A percentile compares a stretch with the other conserved stretches of the same genome.
Conservation (phyloP, 2,888 invertebrate genomes). For the Drosophila ustulata region DNA sequence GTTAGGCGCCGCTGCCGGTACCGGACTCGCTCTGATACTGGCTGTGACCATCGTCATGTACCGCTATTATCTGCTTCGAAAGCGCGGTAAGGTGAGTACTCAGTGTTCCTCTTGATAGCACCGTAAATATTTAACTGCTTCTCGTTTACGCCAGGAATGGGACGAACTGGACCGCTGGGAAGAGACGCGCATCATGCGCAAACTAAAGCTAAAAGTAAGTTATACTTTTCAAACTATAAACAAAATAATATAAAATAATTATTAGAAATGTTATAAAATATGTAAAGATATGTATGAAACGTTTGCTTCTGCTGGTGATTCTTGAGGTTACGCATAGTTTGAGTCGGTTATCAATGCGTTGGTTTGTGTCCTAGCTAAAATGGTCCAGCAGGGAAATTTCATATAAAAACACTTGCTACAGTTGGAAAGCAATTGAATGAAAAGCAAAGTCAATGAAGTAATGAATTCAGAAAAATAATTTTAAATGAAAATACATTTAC, state of each 20-base stretch:
- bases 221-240: not conserved
- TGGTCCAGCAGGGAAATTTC: slow-evolving; percentile 1
- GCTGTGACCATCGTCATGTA: slow-evolving; percentile 89
- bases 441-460: not conserved
- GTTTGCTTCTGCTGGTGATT: not conserved
- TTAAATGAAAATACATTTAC: too few relatives aligned
- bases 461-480: too few relatives aligned
- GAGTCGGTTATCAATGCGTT: not conserved
- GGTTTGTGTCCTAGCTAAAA: not conserved
- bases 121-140: not conserved
- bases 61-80: slow-evolving; percentile 87
- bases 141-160: slow-evolving; percentile 85
- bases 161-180: slow-evolving; percentile 87
- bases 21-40: slow-evolving; percentile 88
- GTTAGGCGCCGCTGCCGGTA: slow-evolving; percentile 89
- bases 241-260: not conserved
- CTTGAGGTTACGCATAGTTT: not conserved
- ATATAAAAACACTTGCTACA: not conserved
- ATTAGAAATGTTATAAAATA: not conserved
- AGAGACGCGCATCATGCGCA: slow-evolving; percentile 84
- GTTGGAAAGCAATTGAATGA: not conserved
- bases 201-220: slow-evolving; percentile 84
- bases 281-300: too few relatives aligned
- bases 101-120: not conserved
- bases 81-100: slow-evolving; percentile 85